Percentiles rank a stretch among this genome's conserved stretches.
Evolutionary conservation across 64 coral and sea anemone species (phyloP).

Genomic region (Cladopsammia gracilis): DNA sequence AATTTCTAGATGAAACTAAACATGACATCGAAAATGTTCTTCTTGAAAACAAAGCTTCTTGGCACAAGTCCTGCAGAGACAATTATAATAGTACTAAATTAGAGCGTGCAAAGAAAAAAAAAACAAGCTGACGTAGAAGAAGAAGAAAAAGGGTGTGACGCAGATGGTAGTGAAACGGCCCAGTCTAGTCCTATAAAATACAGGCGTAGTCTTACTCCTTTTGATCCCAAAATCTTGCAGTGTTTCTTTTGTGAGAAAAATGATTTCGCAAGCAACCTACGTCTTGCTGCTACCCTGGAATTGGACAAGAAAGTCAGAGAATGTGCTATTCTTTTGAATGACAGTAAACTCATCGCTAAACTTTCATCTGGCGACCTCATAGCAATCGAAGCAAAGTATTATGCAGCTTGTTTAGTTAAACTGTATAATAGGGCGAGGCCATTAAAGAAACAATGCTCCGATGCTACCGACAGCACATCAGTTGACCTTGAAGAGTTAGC

Average conservation of each 20-base stretch:
- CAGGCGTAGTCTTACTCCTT: conserved; percentile 15
- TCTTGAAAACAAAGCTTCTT: too few relatives aligned
- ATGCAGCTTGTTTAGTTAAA: conserved; percentile 47
- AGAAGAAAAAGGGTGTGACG: too few relatives aligned
- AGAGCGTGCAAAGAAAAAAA: too few relatives aligned
- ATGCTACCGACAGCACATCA: conserved; percentile 15
- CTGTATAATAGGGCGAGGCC: conserved; percentile 50
- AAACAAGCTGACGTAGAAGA: too few relatives aligned
- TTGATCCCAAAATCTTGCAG: conserved; percentile 16
- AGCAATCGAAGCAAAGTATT: conserved; percentile 48
- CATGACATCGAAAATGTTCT: conserved; percentile 28
- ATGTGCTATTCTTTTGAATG: too few relatives aligned
- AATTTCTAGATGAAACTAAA: too few relatives aligned
- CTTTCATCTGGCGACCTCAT: conserved; percentile 3
- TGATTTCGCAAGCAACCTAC: conserved; percentile 26
- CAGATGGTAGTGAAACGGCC: too few relatives aligned
- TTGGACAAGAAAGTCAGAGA: conserved; percentile 64
- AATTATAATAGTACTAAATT: too few relatives aligned
- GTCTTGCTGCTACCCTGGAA: conserved; percentile 30
- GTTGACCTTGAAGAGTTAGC: conserved; percentile 27
- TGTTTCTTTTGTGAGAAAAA: conserved; percentile 59
- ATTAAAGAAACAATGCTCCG: conserved; percentile 31
- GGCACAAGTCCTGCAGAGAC: too few relatives aligned
- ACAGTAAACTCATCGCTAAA: too few relatives aligned
- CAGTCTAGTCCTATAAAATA: too few relatives aligned